Evolutionary conservation across 2,113 vertebrate genomes (phyloP), one percentile per base, ranked within the genome.

Genomic region (Myxocyprinus asiaticus): DNA sequence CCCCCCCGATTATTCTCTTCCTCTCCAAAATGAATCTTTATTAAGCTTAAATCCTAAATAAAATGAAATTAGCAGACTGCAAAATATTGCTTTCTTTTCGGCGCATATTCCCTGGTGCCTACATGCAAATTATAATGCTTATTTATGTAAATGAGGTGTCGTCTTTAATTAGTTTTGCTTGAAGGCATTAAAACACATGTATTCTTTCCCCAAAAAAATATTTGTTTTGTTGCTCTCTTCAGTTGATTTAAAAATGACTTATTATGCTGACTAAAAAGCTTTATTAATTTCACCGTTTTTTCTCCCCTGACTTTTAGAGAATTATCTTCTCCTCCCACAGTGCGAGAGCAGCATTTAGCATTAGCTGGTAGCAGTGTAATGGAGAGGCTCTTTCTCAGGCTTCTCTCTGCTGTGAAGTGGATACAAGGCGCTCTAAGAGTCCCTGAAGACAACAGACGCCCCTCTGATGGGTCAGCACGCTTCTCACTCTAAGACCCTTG

Each of bases 111-210:
- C 92, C 93, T 79, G 71, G 93, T 91, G 93, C 88, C 86, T 76
- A 86, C 91, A 94, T 93, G 93, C 92, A 93, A 93, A 94, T 94
- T 92, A 91, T 92, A 94, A 93, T 93, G 92, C 93, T 92, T 93
- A 94, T 92, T 93, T 94, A 94, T 94, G 92, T 78, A 94, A 93
- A 94, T 93, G 87, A 93, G 92, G 92, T 94, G 92, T 94, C 91
- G 88, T 93, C 92, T 92, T 93, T 94, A 94, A 94, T 94, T 94
- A 93, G 92, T 93, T 94, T 93, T 91, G 91, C 93, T 93, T 92
- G 91, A 92, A 91, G 92, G 92, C 91, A 92, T 93, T 94, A 93
- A 94, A 94, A 94, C 93, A 93, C 92, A 93, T 93, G 92, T 92
- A 93, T 94, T 93, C 92, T 92, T 90, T 90, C 88, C 92, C 92